Base-by-base conservation (phyloP, 30 jellyfish, hydroid and myxozoan genomes). In the Calvadosia cruxmelitensis region DNA sequence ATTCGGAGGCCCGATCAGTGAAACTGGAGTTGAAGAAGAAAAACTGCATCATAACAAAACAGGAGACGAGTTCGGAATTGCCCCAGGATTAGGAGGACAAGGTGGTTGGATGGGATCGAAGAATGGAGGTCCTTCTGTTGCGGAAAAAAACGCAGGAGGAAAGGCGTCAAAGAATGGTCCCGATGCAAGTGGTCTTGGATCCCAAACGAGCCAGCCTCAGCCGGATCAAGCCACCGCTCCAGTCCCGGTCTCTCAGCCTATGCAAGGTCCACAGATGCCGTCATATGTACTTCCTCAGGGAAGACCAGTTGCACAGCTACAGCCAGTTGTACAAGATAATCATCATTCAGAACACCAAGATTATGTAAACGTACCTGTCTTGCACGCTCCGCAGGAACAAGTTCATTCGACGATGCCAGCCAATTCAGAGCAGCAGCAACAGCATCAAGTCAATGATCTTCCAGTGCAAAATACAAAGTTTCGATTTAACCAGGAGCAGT, bases 1-100 rank as follows among this genome's bases (percentile, higher is more conserved):
- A 50, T 82, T 82, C 61, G 94, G 94, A 16, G 94, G 94, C 3
- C 82, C 57, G 10, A 10, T 42, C 20, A 5, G 15, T 5, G 64
- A 68, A 25, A 25, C 27, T 61, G 63, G 36, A 2, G 67, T 42
- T 0, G 81, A 68, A 10, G 61, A 53, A 3, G 81, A 53, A 31
- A 75, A 64, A 2, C 50, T 71, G 2, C 31, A 53, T 27, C 31
- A 33, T 3, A 27, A 27, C 3, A 29, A 52, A 70, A 52, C 32
- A 16, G 67, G 24, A 24, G 73, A 69, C 7, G 83, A 74, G 28
- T 53, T 68, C 1, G 77, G 70, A 67, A 66, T 68, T 3, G 74
- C 50, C 23, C 15, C 33, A 0, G 68, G 16, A 1, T 70, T 30
- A 2, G 82, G 76, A 0, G 91, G 77, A n/a, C 53, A 67, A 27